These are phyloP conservation scores for Diadema setosum DNA, from an alignment of 35 echinoderm and acorn worm genomes.

Conservation along the genomic window DNA sequence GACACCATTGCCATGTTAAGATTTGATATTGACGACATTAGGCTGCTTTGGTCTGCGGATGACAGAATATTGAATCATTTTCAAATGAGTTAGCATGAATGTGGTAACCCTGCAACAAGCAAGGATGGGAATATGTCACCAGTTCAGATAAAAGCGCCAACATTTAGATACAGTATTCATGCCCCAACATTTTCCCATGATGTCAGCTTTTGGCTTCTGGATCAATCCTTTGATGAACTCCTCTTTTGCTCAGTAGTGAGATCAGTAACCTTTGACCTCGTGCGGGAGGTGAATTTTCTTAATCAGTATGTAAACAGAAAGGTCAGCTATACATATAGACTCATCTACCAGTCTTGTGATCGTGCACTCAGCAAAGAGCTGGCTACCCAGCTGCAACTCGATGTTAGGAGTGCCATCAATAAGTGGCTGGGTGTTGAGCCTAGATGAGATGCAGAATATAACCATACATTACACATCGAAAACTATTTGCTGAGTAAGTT, in stretches of 20 bases:
- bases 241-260: constrained; percentile 38
- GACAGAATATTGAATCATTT: neutral
- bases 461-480: too few relatives aligned
- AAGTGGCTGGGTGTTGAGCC: constrained; percentile 4
- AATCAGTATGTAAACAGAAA: constrained; percentile 15
- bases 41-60: constrained; percentile 68
- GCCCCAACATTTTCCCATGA: constrained; percentile 61
- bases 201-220: constrained; percentile 73
- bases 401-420: constrained; percentile 30
- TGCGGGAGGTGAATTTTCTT: constrained; percentile 39
- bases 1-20: constrained; percentile 37
- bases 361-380: constrained; percentile 56
- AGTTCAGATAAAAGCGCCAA: too few relatives aligned
- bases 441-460: constrained; percentile 36
- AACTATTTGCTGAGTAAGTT: too few relatives aligned
- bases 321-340: constrained; percentile 62
- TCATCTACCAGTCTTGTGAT: constrained; percentile 81
- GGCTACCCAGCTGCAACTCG: constrained; percentile 24
- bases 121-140: too few relatives aligned
- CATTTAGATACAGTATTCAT: constrained; percentile 46
- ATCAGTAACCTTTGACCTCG: neutral
- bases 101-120: too few relatives aligned
- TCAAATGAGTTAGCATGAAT: too few relatives aligned
- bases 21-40: constrained; percentile 48
- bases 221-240: constrained; percentile 35